Conservation (phyloP, 2,113 vertebrate genomes). For the Rhinogobius similis region DNA sequence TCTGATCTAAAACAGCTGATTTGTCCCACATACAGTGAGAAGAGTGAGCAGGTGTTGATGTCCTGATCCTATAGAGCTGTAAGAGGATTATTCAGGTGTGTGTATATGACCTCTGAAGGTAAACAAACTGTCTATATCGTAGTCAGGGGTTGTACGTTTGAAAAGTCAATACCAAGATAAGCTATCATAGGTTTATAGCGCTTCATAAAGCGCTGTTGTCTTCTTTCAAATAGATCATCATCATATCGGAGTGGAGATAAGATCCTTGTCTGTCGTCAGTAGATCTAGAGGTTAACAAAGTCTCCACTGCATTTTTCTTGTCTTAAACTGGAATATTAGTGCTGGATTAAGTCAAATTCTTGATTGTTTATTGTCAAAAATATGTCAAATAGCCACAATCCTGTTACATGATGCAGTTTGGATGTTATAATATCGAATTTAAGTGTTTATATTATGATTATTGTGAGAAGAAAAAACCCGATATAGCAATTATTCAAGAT, state of each 20-base stretch:
- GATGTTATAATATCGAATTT: too few species aligned
- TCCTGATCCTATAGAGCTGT: not conserved
- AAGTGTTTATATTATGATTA: too few species aligned
- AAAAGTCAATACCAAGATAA: slow-evolving; percentile 30
- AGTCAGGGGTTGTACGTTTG: slow-evolving; percentile 15
- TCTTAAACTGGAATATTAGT: not conserved
- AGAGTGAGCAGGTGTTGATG: slow-evolving; percentile 5
- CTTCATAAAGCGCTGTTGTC: slow-evolving; percentile 32
- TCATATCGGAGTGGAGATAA: slow-evolving; percentile 33
- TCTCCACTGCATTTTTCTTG: not conserved
- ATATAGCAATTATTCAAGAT: too few species aligned
- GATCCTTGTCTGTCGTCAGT: slow-evolving; percentile 29
- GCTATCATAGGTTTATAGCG: slow-evolving; percentile 36
- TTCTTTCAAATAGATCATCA: slow-evolving; percentile 29
- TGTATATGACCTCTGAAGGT: not conserved
- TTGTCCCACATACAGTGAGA: slow-evolving; percentile 1
- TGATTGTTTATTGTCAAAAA: not conserved
- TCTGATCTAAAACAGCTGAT: slow-evolving; percentile 1
- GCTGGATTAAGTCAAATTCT: not conserved
- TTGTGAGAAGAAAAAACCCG: too few species aligned
- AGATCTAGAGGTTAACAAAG: slow-evolving; percentile 27
- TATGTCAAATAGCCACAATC: not conserved
- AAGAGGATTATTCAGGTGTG: slow-evolving; percentile 2
- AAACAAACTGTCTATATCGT: slow-evolving; percentile 13
- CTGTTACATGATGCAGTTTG: not conserved